Evolutionary conservation across 2,888 invertebrate species (phyloP), one percentile per base, ranked within the genome.

Genomic region (Agrochola macilenta): DNA sequence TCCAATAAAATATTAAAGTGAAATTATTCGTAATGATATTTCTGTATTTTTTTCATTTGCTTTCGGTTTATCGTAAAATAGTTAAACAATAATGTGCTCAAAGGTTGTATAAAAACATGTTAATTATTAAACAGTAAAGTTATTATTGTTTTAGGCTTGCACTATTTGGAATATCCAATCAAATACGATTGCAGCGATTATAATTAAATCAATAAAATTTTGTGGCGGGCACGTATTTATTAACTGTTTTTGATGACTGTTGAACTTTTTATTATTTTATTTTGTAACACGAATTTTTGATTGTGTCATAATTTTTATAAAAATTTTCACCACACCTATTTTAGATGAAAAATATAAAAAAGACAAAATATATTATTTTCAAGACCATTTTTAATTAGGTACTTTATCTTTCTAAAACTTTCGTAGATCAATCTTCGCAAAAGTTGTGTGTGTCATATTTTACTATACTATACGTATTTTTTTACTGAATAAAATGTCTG

Each of bases 81-180:
- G 4, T 30, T 8, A 14, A 30, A 30, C 8, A 49, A 52, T 68
- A 30, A 23, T 30, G 49, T 5, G 23, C 30, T 52, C 14, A 9
- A 68, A 30, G 14, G 23, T 30, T 49, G 8, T 14, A 49, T 49
- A 49, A 49, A 30, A 23, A 30, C 66, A 46, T 26, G 5, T 46
- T 58, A 46, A 57, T 57, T 57, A 30, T 57, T 30, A 54, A n/a
- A 54, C 8, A 74, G 57, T 35, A 39, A 26, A 35, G 57, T 26
- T 63, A 20, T 26, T 54, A 46, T 63, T 35, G 35, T 49, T 65
- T 14, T 57, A 76, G 35, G 12, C 54, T 49, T 17, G 23, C 17
- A 66, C 43, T 73, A 66, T 77, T 46, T 43, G 46, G 39, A 17
- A 54, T 69, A 54, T 39, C 20, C 39, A 68, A 69, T 74, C 49